phyloP scores from a whole-genome alignment of 2,113 vertebrate genomes.

The Psilopsiagon aymara region DNA sequence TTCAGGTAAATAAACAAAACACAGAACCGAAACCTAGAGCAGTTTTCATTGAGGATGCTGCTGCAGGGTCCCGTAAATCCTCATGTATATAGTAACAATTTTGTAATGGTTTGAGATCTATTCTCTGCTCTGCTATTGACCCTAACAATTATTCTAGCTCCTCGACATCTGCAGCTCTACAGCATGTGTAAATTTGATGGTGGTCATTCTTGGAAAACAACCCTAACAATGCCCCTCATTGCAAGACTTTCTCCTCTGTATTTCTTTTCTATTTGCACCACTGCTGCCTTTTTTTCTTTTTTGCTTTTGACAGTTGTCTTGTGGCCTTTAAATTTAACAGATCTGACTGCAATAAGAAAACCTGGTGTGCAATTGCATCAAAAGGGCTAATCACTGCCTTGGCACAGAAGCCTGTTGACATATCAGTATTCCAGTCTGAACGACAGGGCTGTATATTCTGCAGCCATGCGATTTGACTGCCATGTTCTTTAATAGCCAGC shows the following conservation, averaged over 20 bases:
- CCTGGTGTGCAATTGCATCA: neutral
- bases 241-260: neutral
- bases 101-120: neutral
- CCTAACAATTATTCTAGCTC: neutral
- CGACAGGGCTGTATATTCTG: neutral
- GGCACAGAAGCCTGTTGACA: neutral
- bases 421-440: neutral
- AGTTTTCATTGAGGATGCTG: neutral
- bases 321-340: neutral
- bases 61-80: neutral
- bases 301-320: neutral
- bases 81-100: neutral
- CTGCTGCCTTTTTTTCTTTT: neutral
- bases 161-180: neutral
- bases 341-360: neutral
- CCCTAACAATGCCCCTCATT: neutral
- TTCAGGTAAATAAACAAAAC: neutral
- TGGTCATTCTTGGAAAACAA: neutral
- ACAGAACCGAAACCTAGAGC: neutral
- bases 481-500: neutral
- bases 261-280: neutral
- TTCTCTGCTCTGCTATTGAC: neutral
- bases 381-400: neutral
- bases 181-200: neutral
- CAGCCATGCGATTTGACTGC: constrained; percentile 13